Conservation (phyloP, 2,113 vertebrate genomes). For the Etheostoma spectabile region DNA sequence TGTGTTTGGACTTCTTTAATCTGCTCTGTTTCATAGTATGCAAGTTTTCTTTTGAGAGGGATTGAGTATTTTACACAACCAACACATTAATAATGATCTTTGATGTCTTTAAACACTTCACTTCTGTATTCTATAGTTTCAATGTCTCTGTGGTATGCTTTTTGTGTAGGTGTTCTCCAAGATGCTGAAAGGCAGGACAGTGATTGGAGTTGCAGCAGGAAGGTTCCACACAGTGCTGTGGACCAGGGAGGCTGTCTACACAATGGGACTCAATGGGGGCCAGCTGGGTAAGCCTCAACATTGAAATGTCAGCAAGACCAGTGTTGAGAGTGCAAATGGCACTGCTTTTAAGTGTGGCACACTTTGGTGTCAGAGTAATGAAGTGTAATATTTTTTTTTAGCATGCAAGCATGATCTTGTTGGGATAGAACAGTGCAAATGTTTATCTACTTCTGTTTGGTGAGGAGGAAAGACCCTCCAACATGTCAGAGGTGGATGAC, state of each 20-base stretch:
- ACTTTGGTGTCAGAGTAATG: neutral
- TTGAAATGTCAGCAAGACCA: slow-evolving; percentile 16
- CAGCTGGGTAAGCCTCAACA: slow-evolving; percentile 90
- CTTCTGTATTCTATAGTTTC: too few species aligned
- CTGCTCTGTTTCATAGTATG: neutral
- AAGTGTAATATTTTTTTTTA: neutral
- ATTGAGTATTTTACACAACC: neutral
- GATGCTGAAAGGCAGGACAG: slow-evolving; percentile 90
- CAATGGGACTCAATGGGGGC: slow-evolving; percentile 96
- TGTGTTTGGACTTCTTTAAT: neutral
- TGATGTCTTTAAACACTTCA: neutral
- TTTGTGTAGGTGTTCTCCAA: slow-evolving; percentile 90
- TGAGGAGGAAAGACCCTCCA: neutral
- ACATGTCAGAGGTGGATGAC: neutral
- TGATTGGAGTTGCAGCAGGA: slow-evolving; percentile 95
- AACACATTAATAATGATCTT: neutral
- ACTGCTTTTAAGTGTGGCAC: neutral
- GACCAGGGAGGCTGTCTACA: slow-evolving; percentile 96
- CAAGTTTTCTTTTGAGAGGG: neutral
- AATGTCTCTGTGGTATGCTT: neutral
- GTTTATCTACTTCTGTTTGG: slow-evolving; percentile 6
- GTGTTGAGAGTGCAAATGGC: neutral
- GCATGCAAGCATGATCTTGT: neutral
- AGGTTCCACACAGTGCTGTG: slow-evolving; percentile 97
- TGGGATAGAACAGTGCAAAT: neutral